phyloP scores from a whole-genome alignment of 2,888 invertebrate genomes.

The Keiferia lycopersicella region DNA sequence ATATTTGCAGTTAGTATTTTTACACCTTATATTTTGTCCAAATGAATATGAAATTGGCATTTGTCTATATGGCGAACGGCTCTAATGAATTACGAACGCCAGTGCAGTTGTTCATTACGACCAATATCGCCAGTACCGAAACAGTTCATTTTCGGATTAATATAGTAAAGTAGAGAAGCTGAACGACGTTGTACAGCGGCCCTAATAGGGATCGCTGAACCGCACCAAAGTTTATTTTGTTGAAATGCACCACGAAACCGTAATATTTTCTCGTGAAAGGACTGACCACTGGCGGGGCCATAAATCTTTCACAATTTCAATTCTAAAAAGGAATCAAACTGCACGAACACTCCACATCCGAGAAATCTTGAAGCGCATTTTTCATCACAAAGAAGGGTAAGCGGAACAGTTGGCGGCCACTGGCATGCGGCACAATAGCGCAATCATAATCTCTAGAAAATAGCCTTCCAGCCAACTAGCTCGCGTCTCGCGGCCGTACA shows the following conservation, averaged over 20 bases:
- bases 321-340: conserved; percentile 14
- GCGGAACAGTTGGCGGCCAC: conserved; percentile 4
- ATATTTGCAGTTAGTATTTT: no score
- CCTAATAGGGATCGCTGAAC: no score
- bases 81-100: no score
- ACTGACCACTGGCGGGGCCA: background rate
- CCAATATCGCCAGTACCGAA: no score
- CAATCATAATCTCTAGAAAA: conserved; percentile 21
- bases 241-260: background rate
- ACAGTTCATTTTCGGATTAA: no score
- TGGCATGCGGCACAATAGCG: conserved; percentile 15
- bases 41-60: no score
- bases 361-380: conserved; percentile 17
- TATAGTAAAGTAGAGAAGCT: no score
- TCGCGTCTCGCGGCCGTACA: conserved; percentile 5
- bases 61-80: no score
- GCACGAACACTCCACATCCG: conserved; percentile 14
- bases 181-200: no score
- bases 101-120: no score
- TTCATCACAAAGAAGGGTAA: conserved; percentile 21
- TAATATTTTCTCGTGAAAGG: background rate
- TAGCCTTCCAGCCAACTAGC: conserved; percentile 19
- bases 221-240: background rate
- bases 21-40: no score
- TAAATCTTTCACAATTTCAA: conserved; percentile 14